Evolutionary conservation across 2,797 vertebrate species (phyloP).

Genomic region (Schizothorax lantsangensis): DNA sequence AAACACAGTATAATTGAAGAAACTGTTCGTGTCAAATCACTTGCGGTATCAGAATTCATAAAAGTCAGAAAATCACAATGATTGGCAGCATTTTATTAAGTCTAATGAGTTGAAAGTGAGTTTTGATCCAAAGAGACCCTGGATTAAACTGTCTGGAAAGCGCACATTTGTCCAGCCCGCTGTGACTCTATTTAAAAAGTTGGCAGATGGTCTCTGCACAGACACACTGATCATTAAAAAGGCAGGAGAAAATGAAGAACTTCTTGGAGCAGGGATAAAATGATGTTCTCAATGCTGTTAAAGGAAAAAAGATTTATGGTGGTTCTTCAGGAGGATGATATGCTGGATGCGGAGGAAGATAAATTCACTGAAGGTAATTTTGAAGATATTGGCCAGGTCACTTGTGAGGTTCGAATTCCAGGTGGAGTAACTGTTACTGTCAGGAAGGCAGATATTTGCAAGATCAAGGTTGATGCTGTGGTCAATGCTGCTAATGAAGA

Average conservation of each 20-base stretch:
- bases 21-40: constrained; percentile 65
- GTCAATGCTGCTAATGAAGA: constrained; percentile 87
- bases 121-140: constrained; percentile 66
- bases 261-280: constrained; percentile 71
- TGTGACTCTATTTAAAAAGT: constrained; percentile 57
- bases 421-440: constrained; percentile 75
- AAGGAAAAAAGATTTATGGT: constrained; percentile 74
- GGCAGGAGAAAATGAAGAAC: constrained; percentile 81
- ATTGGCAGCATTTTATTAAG: constrained; percentile 62
- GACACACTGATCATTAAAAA: constrained; percentile 76
- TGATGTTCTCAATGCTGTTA: constrained; percentile 64
- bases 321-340: constrained; percentile 69
- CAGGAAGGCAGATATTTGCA: constrained; percentile 77
- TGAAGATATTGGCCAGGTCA: background rate
- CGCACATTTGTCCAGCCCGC: constrained; percentile 71
- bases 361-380: constrained; percentile 25
- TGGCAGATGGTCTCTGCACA: constrained; percentile 61
- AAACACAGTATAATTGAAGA: constrained; percentile 71
- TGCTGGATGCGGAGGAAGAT: constrained; percentile 56
- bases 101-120: constrained; percentile 62
- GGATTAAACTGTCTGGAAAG: constrained; percentile 78
- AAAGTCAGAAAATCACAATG: constrained; percentile 66
- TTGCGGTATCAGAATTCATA: constrained; percentile 75
- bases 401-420: constrained; percentile 65
- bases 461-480: constrained; percentile 76